Percentiles rank a stretch among this genome's conserved stretches.
These are phyloP conservation scores for Pseudomyrmex concolor DNA, from an alignment of 1,140 invertebrate genomes.

Conservation along the genomic window DNA sequence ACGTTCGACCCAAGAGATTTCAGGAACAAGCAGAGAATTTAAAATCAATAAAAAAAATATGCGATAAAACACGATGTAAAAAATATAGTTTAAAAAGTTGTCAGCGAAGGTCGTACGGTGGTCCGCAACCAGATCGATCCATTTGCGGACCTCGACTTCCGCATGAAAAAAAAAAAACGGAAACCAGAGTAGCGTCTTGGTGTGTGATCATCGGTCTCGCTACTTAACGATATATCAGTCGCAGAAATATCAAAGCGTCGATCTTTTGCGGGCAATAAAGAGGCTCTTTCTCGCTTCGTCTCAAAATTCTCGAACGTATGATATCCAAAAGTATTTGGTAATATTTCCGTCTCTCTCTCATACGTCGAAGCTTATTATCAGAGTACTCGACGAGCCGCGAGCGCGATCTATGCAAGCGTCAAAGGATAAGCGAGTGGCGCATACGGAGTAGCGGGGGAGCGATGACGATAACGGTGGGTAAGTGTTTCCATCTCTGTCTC, in stretches of 20 bases:
- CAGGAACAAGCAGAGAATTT: slow-evolving; percentile 44
- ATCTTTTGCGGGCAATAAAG: slow-evolving; percentile 65
- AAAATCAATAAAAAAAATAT: not conserved
- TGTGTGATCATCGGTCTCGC: slow-evolving; percentile 55
- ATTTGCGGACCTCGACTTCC: slow-evolving; percentile 7
- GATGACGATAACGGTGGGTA: slow-evolving; percentile 61
- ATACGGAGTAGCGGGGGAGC: slow-evolving; percentile 11
- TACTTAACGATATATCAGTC: slow-evolving; percentile 48
- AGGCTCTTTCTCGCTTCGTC: slow-evolving; percentile 55
- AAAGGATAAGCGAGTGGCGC: not conserved
- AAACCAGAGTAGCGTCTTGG: slow-evolving; percentile 61
- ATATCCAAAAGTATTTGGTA: not conserved
- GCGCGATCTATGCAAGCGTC: slow-evolving; percentile 48
- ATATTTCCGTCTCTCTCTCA: slow-evolving; percentile 12
- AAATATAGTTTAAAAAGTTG: not conserved
- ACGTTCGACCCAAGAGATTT: slow-evolving; percentile 50
- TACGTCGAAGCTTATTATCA: slow-evolving; percentile 39
- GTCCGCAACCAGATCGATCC: slow-evolving; percentile 31
- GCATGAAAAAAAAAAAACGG: not conserved
- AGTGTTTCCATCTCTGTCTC: slow-evolving; percentile 56
- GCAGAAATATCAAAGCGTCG: slow-evolving; percentile 20
- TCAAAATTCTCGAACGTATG: slow-evolving; percentile 3
- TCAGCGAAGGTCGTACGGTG: not conserved
- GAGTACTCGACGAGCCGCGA: slow-evolving; percentile 61
- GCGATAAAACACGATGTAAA: not conserved